phyloP scores from a whole-genome alignment of 1,140 invertebrate genomes.

The Bicyclus anynana region DNA sequence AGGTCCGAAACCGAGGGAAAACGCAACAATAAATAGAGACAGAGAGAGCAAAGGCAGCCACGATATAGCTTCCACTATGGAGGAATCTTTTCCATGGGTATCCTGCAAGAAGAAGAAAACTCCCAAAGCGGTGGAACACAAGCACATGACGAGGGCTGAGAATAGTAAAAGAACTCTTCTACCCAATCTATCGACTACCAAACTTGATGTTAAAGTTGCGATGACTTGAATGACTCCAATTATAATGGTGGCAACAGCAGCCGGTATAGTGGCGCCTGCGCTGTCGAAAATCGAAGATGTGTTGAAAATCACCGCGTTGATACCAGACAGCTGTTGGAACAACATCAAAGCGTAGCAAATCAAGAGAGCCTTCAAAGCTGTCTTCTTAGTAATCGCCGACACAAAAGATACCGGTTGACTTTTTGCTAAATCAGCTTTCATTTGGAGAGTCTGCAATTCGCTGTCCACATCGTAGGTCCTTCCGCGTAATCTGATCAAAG shows the following conservation, averaged over 20 bases:
- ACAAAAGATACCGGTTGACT: constrained; percentile 74
- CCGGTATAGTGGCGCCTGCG: constrained; percentile 78
- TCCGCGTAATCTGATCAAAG: constrained; percentile 83
- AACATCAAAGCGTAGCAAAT: constrained; percentile 89
- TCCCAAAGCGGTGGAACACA: constrained; percentile 80
- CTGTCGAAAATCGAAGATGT: constrained; percentile 83
- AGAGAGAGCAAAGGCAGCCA: constrained; percentile 86
- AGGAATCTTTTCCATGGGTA: constrained; percentile 65
- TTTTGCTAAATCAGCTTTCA: constrained; percentile 78
- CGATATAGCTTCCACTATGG: constrained; percentile 75
- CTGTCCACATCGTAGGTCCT: constrained; percentile 80
- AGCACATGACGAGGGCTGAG: constrained; percentile 80
- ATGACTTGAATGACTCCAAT: constrained; percentile 88
- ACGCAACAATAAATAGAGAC: constrained; percentile 86
- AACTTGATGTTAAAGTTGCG: constrained; percentile 82
- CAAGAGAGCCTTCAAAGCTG: constrained; percentile 82
- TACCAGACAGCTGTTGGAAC: constrained; percentile 91
- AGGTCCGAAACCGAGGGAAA: constrained; percentile 87
- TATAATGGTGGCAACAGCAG: constrained; percentile 82
- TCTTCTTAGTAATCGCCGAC: constrained; percentile 78
- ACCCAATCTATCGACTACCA: constrained; percentile 88
- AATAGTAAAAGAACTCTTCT: constrained; percentile 83
- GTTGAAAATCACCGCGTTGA: constrained; percentile 93
- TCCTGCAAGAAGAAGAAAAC: constrained; percentile 81
- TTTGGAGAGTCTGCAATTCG: constrained; percentile 79